Evolutionary conservation across 1,140 invertebrate species (phyloP), one percentile per base, ranked within the genome.

Genomic region (Alviniconcha marisindica): DNA sequence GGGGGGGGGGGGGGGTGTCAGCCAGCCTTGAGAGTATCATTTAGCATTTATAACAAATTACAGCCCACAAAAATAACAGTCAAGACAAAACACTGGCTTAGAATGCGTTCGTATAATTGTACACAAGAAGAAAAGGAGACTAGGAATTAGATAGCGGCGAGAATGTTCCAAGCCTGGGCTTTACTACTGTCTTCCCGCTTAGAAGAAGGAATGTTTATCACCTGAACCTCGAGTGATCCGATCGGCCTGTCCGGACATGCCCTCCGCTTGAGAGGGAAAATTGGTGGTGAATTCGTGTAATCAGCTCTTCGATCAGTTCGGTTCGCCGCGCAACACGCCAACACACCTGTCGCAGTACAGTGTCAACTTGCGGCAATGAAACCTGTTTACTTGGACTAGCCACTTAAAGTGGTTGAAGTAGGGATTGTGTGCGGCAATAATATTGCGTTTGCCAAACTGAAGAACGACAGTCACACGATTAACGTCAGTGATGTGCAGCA

Each of bases 241-340:
- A 71, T 40, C 36, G 69, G 24, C 69, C 24, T 71, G 69, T 71
- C 38, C 24, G 69, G 36, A 40, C 69, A 38, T 14, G 69, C 24
- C 69, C 15, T 2, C 12, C 38, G 69, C 24, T 40, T 40, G 69
- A 38, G 69, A 40, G 69, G 66, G 69, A 71, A 71, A 71, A 66
- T 14, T 1, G 44, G 18, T 48, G 7, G 18, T 18, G 5, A 18
- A 18, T 18, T 48, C 7, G 5, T 10, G 18, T 18, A 48, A 48
- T 48, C 44, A 18, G 7, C 44, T 48, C 18, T 18, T 48, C 44
- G 44, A 48, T 48, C 44, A 48, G 18, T n/a, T n/a, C n/a, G n/a
- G n/a, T n/a, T n/a, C 1, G 21, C 54, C 21, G 24, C 63, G n/a
- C 63, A 10, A 1, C 28, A 24, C 63, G 5, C 63, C 1, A 7